Evolutionary conservation across 2,113 vertebrate species (phyloP).

Genomic region (Turdus rufiventris): DNA sequence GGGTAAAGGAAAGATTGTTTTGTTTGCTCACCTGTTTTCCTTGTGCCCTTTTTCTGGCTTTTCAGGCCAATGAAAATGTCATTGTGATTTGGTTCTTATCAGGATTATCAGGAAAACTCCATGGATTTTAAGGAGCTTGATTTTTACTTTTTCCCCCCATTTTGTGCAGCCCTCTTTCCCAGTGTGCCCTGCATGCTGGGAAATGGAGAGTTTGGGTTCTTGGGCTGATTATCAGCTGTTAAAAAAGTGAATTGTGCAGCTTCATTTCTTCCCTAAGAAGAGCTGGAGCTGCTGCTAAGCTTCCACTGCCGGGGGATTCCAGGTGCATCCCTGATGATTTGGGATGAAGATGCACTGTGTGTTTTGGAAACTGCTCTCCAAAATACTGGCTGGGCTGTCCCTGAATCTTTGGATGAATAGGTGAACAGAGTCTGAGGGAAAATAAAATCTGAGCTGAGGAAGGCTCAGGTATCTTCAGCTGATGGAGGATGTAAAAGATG

Average conservation of each 20-base stretch:
- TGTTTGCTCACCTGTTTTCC: not conserved
- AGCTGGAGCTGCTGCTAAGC: not conserved
- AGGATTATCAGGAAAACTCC: not conserved
- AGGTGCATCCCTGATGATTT: not conserved
- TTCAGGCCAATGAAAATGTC: not conserved
- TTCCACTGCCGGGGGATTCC: not conserved
- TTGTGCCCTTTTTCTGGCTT: not conserved
- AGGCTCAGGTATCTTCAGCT: not conserved
- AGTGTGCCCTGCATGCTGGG: not conserved
- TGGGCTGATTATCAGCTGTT: not conserved
- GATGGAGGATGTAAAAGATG: not conserved
- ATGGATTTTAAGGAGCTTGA: not conserved
- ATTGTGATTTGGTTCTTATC: not conserved
- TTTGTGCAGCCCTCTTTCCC: not conserved
- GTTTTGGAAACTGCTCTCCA: not conserved
- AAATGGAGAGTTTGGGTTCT: not conserved
- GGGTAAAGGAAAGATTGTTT: not conserved
- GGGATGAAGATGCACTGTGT: not conserved
- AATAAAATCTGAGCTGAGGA: not conserved
- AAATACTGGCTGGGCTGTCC: not conserved
- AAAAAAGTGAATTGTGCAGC: not conserved
- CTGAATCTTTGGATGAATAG: not conserved
- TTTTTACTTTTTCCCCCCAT: rapidly evolving
- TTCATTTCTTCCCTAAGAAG: not conserved
- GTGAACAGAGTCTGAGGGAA: not conserved